phyloP scores from a whole-genome alignment of 2,888 invertebrate genomes.

The Pyrrhosoma nymphula region DNA sequence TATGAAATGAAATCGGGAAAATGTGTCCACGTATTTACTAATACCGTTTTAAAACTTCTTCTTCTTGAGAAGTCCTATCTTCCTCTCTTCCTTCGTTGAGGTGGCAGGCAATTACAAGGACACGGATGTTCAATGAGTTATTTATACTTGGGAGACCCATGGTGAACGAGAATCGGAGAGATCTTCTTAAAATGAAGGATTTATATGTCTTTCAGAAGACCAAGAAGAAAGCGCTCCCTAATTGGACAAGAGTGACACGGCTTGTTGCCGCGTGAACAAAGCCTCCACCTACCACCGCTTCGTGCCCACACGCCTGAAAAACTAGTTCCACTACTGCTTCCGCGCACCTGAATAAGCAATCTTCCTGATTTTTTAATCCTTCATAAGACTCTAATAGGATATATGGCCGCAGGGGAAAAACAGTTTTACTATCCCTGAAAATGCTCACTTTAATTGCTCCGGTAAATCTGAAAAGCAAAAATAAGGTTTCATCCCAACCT shows the following conservation, averaged over 20 bases:
- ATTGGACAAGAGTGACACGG: conserved; percentile 24
- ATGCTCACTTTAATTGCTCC: background rate
- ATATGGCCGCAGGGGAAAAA: background rate
- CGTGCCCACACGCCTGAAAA: background rate
- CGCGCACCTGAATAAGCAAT: background rate
- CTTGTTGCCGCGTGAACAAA: conserved; percentile 47
- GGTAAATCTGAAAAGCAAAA: conserved; percentile 5
- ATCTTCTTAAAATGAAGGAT: conserved; percentile 42
- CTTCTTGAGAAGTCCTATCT: too few species aligned
- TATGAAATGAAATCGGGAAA: too few species aligned
- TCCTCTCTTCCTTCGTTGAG: background rate
- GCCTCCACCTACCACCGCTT: background rate
- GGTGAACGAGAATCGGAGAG: background rate
- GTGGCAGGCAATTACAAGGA: background rate
- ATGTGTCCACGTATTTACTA: too few species aligned
- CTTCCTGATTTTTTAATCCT: background rate
- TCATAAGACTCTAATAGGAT: background rate
- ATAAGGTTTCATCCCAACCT: background rate
- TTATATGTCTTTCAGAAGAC: conserved; percentile 3
- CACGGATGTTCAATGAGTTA: background rate
- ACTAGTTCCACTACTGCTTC: background rate
- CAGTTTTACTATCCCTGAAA: background rate
- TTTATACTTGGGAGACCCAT: background rate
- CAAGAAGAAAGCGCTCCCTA: conserved; percentile 42
- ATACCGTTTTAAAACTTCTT: too few species aligned